Base-by-base conservation (phyloP, 2,113 vertebrate genomes). In the Cariama cristata region DNA sequence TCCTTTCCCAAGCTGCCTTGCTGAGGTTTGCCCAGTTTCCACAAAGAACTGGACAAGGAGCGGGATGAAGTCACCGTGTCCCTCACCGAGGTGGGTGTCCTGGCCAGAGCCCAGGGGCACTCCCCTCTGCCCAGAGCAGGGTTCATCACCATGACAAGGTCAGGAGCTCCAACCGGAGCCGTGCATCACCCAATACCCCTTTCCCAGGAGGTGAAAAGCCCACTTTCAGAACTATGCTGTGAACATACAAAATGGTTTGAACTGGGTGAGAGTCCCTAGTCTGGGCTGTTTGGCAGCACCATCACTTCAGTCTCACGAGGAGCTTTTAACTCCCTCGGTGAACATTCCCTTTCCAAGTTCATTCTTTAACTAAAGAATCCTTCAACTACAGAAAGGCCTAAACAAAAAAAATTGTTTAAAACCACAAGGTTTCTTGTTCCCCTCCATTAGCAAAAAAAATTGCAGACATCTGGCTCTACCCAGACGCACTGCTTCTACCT, bases 191-290 rank as follows among this genome's bases (percentile, higher is more conserved):
- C 35, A 56, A 9, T 4, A 15, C 5, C 17, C 20, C 58, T 22
- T 45, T 47, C 26, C 40, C 68, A 45, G 52, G 7, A 40, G 28
- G 35, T 35, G 10, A 22, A 69, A 45, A 18, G 21, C 26, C 50
- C 47, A 8, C 24, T 20, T 72, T 13, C 74, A 79, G n/a, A 33
- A 18, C 42, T 1, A 5, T 4, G 6, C 45, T 84, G 49, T 35
- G 50, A 68, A 35, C 9, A 12, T 1, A 1, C 3, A 22, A 23
- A n/a, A 5, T 44, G 23, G 49, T 73, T 72, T 92, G 50, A 63
- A 35, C 0, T 0, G 23, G n/a, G 47, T 8, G 2, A 59, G 28
- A 83, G 22, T 9, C 38, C 38, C 69, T 45, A n/a, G 12, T 12
- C 49, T 60, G 52, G 23, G 21, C 53, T 79, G 3, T 50, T n/a